Evolutionary conservation across 1,140 invertebrate genomes (phyloP).

Genomic region (Dryas iulia): DNA sequence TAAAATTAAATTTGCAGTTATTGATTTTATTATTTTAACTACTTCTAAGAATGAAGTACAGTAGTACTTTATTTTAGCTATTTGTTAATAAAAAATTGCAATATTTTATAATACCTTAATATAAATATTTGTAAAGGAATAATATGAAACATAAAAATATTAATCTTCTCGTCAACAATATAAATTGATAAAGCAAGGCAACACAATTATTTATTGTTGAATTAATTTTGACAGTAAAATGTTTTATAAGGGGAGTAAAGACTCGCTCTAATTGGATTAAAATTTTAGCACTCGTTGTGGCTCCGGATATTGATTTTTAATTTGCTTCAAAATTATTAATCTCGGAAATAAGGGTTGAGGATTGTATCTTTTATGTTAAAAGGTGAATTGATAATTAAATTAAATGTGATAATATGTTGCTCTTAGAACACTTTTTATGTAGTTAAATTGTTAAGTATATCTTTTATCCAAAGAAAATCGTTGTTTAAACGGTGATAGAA

Average conservation of each 20-base stretch:
- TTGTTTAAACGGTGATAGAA: too few relatives aligned
- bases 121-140: neutral
- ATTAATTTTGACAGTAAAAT: conserved; percentile 61
- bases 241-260: conserved; percentile 52
- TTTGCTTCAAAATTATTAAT: conserved; percentile 30
- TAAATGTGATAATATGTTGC: neutral
- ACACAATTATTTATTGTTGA: conserved; percentile 54
- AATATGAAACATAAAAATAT: too few relatives aligned
- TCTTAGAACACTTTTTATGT: neutral
- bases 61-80: too few relatives aligned
- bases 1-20: too few relatives aligned
- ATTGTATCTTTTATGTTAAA: neutral
- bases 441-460: too few relatives aligned
- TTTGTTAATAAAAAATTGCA: too few relatives aligned
- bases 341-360: neutral
- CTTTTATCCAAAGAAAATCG: too few relatives aligned
- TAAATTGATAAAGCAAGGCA: conserved; percentile 33
- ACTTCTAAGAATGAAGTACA: conserved; percentile 20
- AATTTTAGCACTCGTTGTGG: conserved; percentile 61
- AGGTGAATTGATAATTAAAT: neutral
- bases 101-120: too few relatives aligned
- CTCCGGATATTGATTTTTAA: conserved; percentile 44
- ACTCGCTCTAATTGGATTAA: conserved; percentile 61
- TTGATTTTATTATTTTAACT: too few relatives aligned
- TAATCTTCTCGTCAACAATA: conserved; percentile 18